Evolutionary conservation across 2,888 invertebrate species (phyloP).

Genomic region (Tinea trinotella): DNA sequence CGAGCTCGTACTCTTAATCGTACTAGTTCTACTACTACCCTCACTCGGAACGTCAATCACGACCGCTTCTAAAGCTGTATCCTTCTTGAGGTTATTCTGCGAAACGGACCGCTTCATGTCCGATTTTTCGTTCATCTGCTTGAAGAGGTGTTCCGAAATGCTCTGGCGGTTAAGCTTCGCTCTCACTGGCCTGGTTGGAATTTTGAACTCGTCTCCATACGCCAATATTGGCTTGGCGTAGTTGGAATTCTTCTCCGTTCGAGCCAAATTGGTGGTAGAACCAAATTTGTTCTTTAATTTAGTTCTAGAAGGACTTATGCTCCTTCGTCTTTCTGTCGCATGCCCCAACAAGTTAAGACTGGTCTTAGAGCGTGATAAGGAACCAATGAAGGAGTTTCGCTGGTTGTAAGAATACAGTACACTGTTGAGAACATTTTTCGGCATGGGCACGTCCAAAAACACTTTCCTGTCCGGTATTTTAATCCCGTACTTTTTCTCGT

Average conservation of each 20-base stretch:
- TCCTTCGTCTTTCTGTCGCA: slow-evolving; percentile 42
- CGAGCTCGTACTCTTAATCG: slow-evolving; percentile 35
- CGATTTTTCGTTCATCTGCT: slow-evolving; percentile 25
- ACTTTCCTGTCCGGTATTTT: slow-evolving; percentile 43
- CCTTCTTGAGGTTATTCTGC: slow-evolving; percentile 53
- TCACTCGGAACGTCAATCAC: slow-evolving; percentile 51
- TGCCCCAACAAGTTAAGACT: slow-evolving; percentile 57
- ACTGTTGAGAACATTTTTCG: slow-evolving; percentile 57
- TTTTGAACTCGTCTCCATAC: slow-evolving; percentile 29
- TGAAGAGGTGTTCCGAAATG: slow-evolving; percentile 45
- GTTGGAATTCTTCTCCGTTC: slow-evolving; percentile 56
- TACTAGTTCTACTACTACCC: slow-evolving; percentile 37
- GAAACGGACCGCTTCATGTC: slow-evolving; percentile 50
- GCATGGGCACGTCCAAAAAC: slow-evolving; percentile 55
- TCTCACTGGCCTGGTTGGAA: not conserved
- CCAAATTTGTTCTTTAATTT: slow-evolving; percentile 45
- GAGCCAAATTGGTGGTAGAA: slow-evolving; percentile 49
- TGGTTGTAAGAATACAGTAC: slow-evolving; percentile 52
- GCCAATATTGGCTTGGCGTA: slow-evolving; percentile 56
- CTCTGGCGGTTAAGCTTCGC: slow-evolving; percentile 42
- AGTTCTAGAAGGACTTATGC: slow-evolving; percentile 47
- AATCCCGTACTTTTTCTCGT: slow-evolving; percentile 57
- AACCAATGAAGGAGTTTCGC: slow-evolving; percentile 62
- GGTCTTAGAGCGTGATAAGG: slow-evolving; percentile 70
- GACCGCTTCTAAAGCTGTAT: slow-evolving; percentile 54